These are phyloP conservation scores for Emydoidea blandingii DNA, from an alignment of 2,797 vertebrate species.

Conservation along the genomic window DNA sequence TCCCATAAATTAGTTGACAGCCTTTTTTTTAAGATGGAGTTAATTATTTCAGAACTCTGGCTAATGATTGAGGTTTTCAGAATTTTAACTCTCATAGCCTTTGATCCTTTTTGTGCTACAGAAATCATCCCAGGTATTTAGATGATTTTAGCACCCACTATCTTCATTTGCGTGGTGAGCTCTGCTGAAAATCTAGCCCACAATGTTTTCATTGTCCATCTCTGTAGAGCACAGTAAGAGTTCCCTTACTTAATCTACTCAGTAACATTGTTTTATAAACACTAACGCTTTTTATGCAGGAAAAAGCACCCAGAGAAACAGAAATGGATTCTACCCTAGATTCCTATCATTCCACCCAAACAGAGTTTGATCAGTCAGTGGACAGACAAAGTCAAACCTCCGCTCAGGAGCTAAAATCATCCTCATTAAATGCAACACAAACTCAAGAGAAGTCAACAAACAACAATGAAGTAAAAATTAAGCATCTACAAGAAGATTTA, in stretches of 20 bases:
- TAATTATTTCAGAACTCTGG: conserved; percentile 18
- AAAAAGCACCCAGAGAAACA: conserved; percentile 74
- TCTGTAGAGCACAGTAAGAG: neutral
- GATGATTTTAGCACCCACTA: neutral
- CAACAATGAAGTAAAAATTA: conserved; percentile 79
- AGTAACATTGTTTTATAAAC: neutral
- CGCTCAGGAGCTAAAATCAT: conserved; percentile 60
- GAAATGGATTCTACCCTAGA: conserved; percentile 81
- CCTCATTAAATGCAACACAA: conserved; percentile 45
- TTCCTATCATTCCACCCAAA: conserved; percentile 87
- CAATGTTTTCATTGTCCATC: neutral
- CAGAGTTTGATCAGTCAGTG: conserved; percentile 81
- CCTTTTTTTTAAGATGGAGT: conserved; percentile 19
- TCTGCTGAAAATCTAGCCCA: conserved; percentile 1
- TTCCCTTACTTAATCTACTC: neutral
- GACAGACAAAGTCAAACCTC: conserved; percentile 63
- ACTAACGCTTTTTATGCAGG: conserved; percentile 64
- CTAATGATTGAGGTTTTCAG: conserved; percentile 27
- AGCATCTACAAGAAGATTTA: conserved; percentile 84
- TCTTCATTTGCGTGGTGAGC: conserved; percentile 15
- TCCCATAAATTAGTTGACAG: conserved; percentile 17
- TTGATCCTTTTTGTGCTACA: conserved; percentile 16
- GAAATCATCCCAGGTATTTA: conserved; percentile 28
- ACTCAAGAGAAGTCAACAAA: conserved; percentile 57
- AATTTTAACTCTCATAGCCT: conserved; percentile 37